These are phyloP conservation scores for Atrichornis clamosus DNA, from an alignment of 2,113 vertebrate genomes.

Conservation along the genomic window DNA sequence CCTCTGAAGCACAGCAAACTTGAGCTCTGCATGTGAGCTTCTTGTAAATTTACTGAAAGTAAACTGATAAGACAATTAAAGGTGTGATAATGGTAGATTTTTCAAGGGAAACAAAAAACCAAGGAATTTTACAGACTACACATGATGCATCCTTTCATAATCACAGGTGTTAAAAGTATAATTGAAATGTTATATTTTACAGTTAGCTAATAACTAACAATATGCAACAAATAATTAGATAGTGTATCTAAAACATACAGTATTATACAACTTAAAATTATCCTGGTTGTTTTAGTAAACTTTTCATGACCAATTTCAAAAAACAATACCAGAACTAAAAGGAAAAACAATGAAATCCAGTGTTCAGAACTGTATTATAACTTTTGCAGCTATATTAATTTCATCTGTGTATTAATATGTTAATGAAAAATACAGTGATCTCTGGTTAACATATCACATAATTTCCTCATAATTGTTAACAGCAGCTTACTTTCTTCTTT, in stretches of 20 bases:
- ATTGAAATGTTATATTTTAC: neutral
- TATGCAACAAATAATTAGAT: neutral
- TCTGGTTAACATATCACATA: neutral
- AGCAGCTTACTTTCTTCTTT: neutral
- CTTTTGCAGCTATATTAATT: neutral
- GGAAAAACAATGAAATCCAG: neutral
- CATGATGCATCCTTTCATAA: neutral
- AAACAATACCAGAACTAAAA: neutral
- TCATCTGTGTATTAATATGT: neutral
- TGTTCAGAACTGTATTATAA: neutral
- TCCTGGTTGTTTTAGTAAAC: neutral
- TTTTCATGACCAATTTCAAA: neutral
- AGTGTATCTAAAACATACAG: fast-evolving
- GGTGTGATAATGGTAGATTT: neutral
- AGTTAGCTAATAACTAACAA: neutral
- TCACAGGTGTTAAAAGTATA: neutral
- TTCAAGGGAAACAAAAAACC: neutral
- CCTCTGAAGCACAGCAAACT: neutral
- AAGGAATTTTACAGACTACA: neutral
- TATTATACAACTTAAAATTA: neutral
- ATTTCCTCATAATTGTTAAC: neutral
- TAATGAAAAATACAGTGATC: neutral
- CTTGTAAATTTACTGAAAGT: neutral
- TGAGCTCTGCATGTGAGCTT: neutral
- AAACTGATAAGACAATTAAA: neutral